Percentiles rank a stretch among this genome's conserved stretches.
These are phyloP conservation scores for Phocoena sinus DNA, from an alignment of 2,113 vertebrate genomes.

Conservation along the genomic window DNA sequence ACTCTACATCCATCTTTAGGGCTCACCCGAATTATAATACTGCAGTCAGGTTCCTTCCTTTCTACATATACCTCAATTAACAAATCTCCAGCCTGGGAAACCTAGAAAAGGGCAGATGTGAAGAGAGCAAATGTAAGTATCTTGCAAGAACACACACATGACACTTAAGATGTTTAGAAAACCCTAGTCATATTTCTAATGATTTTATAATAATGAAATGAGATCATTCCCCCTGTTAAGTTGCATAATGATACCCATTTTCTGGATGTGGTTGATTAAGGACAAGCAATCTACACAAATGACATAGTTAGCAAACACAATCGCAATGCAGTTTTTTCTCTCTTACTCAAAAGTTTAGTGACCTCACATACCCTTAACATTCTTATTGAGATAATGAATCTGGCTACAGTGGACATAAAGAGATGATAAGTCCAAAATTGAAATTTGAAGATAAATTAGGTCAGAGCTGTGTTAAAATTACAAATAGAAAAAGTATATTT, in stretches of 20 bases:
- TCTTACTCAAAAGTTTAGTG: background rate
- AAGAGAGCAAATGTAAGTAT: background rate
- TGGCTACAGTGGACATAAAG: background rate
- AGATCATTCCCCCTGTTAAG: background rate
- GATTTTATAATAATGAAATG: background rate
- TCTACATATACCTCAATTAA: conserved; percentile 97
- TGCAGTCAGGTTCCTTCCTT: conserved; percentile 90
- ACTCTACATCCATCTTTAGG: background rate
- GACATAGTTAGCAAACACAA: background rate
- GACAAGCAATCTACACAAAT: background rate
- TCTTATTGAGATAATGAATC: background rate
- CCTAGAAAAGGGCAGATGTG: conserved; percentile 78
- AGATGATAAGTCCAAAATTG: background rate
- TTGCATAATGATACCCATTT: background rate
- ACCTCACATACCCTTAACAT: background rate
- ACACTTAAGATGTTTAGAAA: background rate
- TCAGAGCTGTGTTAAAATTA: background rate
- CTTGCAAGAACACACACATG: background rate
- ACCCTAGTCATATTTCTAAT: background rate
- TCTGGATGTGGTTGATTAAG: background rate
- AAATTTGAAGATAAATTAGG: background rate
- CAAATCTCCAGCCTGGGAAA: conserved; percentile 94
- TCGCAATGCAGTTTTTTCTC: background rate
- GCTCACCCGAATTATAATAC: conserved; percentile 93
- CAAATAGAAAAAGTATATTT: background rate